phyloP scores from a whole-genome alignment of 2,113 vertebrate species.

The Mungos mungo region DNA sequence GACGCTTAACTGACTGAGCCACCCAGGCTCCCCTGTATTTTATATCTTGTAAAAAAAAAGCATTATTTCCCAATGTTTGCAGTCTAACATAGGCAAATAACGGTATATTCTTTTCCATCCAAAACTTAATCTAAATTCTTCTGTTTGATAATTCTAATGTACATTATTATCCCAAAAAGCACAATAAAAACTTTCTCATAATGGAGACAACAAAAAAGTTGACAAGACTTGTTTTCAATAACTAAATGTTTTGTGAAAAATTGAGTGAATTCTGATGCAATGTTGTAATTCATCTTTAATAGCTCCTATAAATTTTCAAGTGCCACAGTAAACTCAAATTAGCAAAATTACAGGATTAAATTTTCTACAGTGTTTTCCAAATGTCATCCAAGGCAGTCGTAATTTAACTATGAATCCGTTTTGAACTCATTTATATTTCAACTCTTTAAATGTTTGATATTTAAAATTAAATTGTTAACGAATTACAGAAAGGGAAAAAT shows the following conservation, averaged over 20 bases:
- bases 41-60: not conserved
- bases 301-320: conserved; percentile 2
- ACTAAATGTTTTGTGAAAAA: not conserved
- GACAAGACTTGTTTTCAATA: conserved; percentile 26
- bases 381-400: conserved; percentile 11
- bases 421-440: conserved; percentile 36
- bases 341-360: not conserved
- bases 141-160: not conserved
- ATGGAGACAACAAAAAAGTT: not conserved
- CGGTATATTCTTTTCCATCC: not conserved
- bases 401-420: conserved; percentile 17
- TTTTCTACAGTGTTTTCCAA: not conserved
- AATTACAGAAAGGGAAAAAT: not conserved
- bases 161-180: not conserved
- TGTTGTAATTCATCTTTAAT: conserved; percentile 15
- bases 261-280: not conserved
- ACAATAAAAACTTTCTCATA: not conserved
- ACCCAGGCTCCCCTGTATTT: not conserved
- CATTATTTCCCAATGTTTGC: not conserved
- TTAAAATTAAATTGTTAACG: not conserved
- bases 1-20: too few relatives aligned
- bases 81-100: not conserved
- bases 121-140: conserved; percentile 16
- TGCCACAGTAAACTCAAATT: conserved; percentile 44
- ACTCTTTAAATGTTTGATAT: conserved; percentile 31